A percentile compares a stretch with the other conserved stretches of the same genome.
These are phyloP conservation scores for Ariopsis seemanni DNA, from an alignment of 2,113 vertebrate species.

Conservation along the genomic window DNA sequence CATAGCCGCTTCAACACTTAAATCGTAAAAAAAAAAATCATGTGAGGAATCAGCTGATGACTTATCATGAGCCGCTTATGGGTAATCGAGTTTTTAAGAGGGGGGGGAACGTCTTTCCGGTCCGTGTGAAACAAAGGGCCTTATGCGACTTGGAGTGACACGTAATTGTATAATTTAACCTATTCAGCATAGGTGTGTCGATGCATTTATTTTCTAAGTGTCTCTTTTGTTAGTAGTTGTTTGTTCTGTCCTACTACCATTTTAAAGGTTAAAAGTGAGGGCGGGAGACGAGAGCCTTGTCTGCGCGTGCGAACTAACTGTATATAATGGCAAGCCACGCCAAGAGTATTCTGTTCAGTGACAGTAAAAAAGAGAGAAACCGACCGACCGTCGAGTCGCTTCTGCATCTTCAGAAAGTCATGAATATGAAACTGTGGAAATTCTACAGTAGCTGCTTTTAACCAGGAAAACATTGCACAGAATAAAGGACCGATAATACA, in stretches of 20 bases:
- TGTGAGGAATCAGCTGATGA: constrained; percentile 74
- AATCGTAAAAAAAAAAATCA: constrained; percentile 53
- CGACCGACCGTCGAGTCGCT: no score
- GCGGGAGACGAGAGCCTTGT: neutral
- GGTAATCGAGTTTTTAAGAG: constrained; percentile 45
- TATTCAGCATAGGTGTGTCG: neutral
- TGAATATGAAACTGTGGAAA: no score
- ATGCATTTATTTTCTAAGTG: neutral
- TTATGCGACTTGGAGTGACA: neutral
- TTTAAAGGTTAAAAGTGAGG: neutral
- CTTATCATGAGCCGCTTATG: neutral
- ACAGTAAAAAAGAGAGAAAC: no score
- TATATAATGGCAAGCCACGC: neutral
- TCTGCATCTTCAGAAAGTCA: neutral
- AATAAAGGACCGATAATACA: no score
- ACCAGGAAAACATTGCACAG: no score
- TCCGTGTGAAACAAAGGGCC: neutral
- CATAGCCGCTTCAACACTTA: neutral
- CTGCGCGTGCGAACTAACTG: neutral
- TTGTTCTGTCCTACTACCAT: neutral
- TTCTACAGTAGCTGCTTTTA: no score
- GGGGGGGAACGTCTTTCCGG: neutral
- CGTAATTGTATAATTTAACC: neutral
- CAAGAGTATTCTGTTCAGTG: neutral
- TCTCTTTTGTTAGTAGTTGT: neutral